Evolutionary conservation across 2,888 invertebrate genomes (phyloP).

Genomic region (Leptogaster cylindrica): DNA sequence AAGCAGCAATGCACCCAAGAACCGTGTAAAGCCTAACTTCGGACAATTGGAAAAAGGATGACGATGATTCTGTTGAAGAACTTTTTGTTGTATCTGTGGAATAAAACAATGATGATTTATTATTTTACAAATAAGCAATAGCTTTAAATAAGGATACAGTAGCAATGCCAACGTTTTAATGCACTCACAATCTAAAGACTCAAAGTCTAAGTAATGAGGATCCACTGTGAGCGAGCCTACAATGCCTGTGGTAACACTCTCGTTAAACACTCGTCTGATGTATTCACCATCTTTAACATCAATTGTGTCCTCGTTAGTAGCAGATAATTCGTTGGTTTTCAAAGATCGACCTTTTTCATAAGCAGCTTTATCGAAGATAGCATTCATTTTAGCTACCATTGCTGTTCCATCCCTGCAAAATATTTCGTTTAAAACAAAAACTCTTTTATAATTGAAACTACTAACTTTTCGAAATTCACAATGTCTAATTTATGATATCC

Average conservation of each 20-base stretch:
- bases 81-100: conserved; percentile 53
- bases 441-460: conserved; percentile 48
- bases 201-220: conserved; percentile 78
- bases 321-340: conserved; percentile 48
- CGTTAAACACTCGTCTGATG: conserved; percentile 68
- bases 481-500: conserved; percentile 77
- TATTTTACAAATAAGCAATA: background rate
- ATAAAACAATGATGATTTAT: background rate
- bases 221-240: conserved; percentile 83
- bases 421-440: background rate
- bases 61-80: conserved; percentile 57
- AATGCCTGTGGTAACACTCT: conserved; percentile 74
- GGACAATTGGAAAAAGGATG: conserved; percentile 70
- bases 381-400: conserved; percentile 76
- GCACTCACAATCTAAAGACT: conserved; percentile 75
- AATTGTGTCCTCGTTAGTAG: conserved; percentile 49
- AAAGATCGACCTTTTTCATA: conserved; percentile 68
- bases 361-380: conserved; percentile 75
- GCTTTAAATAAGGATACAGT: background rate
- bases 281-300: conserved; percentile 56
- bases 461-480: conserved; percentile 74
- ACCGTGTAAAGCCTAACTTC: conserved; percentile 82
- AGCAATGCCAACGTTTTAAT: too few relatives aligned
- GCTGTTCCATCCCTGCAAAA: conserved; percentile 53
- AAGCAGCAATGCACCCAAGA: conserved; percentile 78